Conservation (phyloP, 30 jellyfish, hydroid and myxozoan genomes). For the Cassiopea andromeda region DNA sequence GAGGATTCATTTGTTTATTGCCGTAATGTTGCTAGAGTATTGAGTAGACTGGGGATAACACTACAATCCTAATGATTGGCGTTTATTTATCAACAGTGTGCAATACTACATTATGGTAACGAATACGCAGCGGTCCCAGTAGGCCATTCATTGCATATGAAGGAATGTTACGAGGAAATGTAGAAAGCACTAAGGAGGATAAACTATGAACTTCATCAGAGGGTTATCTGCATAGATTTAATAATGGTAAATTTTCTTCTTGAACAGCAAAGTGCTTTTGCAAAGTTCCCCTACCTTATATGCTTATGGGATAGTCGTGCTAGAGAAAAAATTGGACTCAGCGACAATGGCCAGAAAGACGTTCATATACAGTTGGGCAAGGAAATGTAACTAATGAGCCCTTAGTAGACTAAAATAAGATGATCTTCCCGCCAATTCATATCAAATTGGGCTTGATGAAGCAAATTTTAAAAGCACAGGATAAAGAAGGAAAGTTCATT, state of each 20-base stretch:
- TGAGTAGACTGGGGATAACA: neutral
- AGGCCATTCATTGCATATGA: neutral
- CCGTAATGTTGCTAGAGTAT: neutral
- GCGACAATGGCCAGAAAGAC: neutral
- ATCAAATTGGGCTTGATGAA: conserved; percentile 52
- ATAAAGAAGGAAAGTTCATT: conserved; percentile 40
- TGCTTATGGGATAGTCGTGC: neutral
- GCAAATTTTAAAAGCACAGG: conserved; percentile 51
- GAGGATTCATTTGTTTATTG: neutral
- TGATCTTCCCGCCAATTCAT: conserved; percentile 51
- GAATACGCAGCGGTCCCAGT: neutral
- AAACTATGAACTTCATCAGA: neutral
- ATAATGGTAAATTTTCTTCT: neutral
- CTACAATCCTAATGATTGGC: neutral
- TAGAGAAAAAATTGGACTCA: neutral
- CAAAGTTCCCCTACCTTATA: neutral
- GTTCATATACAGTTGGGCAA: neutral
- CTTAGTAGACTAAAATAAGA: conserved; percentile 33
- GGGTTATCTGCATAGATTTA: neutral
- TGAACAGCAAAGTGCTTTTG: neutral
- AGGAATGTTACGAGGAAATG: neutral
- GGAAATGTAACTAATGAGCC: conserved; percentile 37
- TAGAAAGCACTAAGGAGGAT: neutral
- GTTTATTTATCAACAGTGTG: neutral
- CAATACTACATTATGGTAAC: neutral